These are phyloP conservation scores for Pangasius mekongensis DNA, from an alignment of 2,797 vertebrate genomes.

Conservation along the genomic window DNA sequence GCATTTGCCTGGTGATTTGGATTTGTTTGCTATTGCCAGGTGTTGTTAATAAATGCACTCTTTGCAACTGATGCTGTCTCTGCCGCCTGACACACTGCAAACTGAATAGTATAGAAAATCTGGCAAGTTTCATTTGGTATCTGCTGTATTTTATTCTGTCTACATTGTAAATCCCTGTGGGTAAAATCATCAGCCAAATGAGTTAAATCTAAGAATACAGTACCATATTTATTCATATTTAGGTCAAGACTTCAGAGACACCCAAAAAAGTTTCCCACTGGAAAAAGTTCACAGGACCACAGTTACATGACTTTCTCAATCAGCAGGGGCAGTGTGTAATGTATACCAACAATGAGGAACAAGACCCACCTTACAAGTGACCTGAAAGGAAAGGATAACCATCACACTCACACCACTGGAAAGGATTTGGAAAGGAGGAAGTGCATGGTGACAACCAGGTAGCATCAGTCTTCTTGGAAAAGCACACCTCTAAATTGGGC, in stretches of 20 bases:
- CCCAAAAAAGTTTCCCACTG: neutral
- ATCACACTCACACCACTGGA: neutral
- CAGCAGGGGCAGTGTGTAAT: neutral
- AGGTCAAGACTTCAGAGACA: slow-evolving; percentile 47
- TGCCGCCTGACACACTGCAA: no score
- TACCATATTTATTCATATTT: slow-evolving; percentile 50
- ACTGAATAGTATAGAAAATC: neutral
- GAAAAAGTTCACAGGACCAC: neutral
- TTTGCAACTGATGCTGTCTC: no score
- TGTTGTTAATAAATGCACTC: no score
- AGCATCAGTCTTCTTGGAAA: no score
- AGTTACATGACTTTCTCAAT: neutral
- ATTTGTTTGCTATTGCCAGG: no score
- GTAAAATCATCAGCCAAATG: neutral
- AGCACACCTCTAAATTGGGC: no score
- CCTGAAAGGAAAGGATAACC: neutral
- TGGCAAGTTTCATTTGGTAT: neutral
- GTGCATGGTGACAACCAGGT: no score
- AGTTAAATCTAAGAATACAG: neutral
- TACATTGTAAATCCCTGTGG: neutral
- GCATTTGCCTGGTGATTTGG: no score
- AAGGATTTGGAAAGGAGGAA: no score
- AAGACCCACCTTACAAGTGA: neutral
- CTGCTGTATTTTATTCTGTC: neutral
- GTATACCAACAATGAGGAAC: neutral